Base-by-base conservation (phyloP, 2,888 invertebrate genomes). In the Sminthurides aquaticus region DNA sequence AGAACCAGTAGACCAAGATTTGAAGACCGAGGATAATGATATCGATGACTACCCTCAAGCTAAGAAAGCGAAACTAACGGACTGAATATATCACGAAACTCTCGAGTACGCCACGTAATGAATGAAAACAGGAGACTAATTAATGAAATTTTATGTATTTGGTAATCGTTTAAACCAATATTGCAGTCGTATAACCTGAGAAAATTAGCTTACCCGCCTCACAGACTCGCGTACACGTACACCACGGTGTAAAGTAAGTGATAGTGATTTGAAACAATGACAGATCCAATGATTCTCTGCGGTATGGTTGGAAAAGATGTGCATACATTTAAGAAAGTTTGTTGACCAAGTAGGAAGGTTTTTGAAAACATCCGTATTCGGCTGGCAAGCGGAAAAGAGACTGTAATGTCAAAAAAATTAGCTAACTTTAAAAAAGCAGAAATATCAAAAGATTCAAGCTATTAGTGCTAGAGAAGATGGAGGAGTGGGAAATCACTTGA, bases 41-140 rank as follows among this genome's bases (percentile, higher is more conserved):
- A 64, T 64, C 52, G 65, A 65, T 34, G 66, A 64, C 61, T 66
- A 63, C 29, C 68, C 71, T 60, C 67, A 66, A 24, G 25, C 69
- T 27, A 72, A 72, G 68, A 71, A 71, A 64, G 65, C 64, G 24
- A 72, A 72, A 65, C 59, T 64, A 64, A 43, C 59, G 28, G 64
- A 64, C 64, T 64, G 64, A 64, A 62, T 20, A 18, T 62, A 52
- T 54, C 62, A 34, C 52, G n/a, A 62, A 29, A 29, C 52, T 43
- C 8, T 15, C 22, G 22, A 52, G 20, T 52, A 52, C 5, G 52
- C 52, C 52, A 20, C 20, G 20, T 52, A 52, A 20, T 43, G 22
- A 52, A 15, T 52, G 52, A 20, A 52, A 52, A 52, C 52, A 22
- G 52, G 52, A 52, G 52, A 52, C 52, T 52, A 52, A 52, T 22